A percentile compares a stretch with the other conserved stretches of the same genome.
Evolutionary conservation across 2,797 vertebrate genomes (phyloP).

Genomic region (Alca torda): DNA sequence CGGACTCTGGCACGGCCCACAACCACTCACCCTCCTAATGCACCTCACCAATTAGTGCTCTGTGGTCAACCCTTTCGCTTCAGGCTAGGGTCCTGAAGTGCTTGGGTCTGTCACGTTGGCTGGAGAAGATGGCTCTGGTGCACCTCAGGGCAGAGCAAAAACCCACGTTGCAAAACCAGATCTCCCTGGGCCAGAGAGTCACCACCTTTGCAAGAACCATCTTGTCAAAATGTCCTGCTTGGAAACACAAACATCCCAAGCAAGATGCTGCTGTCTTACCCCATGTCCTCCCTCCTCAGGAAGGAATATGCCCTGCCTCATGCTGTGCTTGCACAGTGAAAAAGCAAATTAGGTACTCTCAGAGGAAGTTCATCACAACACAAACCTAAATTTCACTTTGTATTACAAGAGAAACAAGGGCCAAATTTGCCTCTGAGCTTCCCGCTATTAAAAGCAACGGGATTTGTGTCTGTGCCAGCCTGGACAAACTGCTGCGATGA

Average conservation of each 20-base stretch:
- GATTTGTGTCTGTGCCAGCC: not conserved
- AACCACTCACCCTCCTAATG: not conserved
- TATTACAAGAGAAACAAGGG: not conserved
- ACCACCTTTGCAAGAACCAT: not conserved
- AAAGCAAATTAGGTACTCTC: not conserved
- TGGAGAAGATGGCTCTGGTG: not conserved
- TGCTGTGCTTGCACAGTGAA: not conserved
- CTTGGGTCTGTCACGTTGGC: not conserved
- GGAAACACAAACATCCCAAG: not conserved
- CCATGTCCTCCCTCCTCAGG: not conserved
- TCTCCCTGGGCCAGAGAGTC: not conserved
- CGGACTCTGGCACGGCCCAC: not conserved
- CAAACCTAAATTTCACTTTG: not conserved
- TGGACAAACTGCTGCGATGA: not conserved
- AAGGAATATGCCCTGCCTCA: not conserved
- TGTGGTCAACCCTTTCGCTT: not conserved
- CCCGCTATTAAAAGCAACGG: not conserved
- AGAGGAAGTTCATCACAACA: not conserved
- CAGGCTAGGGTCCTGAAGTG: not conserved
- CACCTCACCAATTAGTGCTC: not conserved
- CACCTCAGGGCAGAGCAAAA: not conserved
- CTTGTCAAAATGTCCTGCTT: accelerated
- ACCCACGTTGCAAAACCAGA: not conserved
- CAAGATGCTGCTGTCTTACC: not conserved
- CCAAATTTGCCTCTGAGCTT: not conserved